phyloP scores from a whole-genome alignment of 2,797 vertebrate genomes.

The Masticophis lateralis region DNA sequence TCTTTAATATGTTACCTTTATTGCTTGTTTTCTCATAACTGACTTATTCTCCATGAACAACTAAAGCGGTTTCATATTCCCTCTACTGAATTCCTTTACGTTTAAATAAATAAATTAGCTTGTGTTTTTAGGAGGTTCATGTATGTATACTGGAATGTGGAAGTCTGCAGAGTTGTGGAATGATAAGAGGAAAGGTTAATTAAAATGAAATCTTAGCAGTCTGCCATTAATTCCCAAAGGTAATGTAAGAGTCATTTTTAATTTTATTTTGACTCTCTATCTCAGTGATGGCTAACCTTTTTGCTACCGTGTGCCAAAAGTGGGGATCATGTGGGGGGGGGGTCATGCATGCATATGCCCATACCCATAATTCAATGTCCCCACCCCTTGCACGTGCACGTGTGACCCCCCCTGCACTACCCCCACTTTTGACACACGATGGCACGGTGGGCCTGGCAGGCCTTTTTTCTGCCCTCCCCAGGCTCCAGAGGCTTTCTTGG shows the following conservation, averaged over 20 bases:
- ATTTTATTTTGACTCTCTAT: neutral
- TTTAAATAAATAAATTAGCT: neutral
- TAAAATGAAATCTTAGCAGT: neutral
- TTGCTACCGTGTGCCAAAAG: no score
- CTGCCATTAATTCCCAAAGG: neutral
- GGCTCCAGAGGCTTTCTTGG: no score
- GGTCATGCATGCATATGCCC: no score
- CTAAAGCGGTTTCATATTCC: neutral
- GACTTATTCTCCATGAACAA: conserved; percentile 40
- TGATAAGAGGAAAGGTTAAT: neutral
- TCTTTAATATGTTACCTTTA: conserved; percentile 53
- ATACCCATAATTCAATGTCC: no score
- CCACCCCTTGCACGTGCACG: no score
- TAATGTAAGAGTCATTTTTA: neutral
- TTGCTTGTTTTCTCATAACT: conserved; percentile 46
- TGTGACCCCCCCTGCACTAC: no score
- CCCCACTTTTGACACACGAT: no score
- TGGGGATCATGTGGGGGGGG: no score
- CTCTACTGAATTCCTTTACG: neutral
- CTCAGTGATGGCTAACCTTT: no score
- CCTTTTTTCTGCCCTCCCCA: no score
- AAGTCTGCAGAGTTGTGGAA: neutral
- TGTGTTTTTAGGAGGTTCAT: neutral
- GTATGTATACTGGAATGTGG: neutral
- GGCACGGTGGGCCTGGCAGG: no score